Percentiles rank a stretch among this genome's conserved stretches.
These are phyloP conservation scores for Gibbula magus DNA, from an alignment of 2,888 invertebrate genomes.

Conservation along the genomic window DNA sequence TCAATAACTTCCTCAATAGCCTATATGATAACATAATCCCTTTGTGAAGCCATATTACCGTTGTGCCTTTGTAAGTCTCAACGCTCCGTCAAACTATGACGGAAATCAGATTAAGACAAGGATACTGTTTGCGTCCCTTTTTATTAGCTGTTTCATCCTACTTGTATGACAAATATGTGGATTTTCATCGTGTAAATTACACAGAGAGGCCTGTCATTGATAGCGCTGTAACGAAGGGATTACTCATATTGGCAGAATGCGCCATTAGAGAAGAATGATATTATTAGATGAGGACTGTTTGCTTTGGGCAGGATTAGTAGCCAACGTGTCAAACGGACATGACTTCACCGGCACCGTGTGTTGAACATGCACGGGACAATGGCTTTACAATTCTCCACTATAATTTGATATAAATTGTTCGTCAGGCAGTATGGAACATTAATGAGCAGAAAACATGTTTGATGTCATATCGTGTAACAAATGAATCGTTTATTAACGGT, in stretches of 20 bases:
- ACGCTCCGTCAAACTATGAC: too few relatives aligned
- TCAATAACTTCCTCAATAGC: too few relatives aligned
- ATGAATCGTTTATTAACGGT: too few relatives aligned
- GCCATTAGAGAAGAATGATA: background rate
- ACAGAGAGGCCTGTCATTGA: background rate
- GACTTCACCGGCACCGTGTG: background rate
- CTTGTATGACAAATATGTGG: slow-evolving; percentile 1
- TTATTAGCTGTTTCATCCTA: background rate
- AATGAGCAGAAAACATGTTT: too few relatives aligned
- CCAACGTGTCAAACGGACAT: background rate
- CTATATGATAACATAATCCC: too few relatives aligned
- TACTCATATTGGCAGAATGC: background rate
- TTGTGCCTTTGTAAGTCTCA: too few relatives aligned
- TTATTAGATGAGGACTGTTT: slow-evolving; percentile 1
- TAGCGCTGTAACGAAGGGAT: background rate
- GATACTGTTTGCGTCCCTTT: background rate
- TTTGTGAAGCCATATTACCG: too few relatives aligned
- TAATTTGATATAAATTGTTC: too few relatives aligned
- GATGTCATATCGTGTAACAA: too few relatives aligned
- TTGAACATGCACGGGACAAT: too few relatives aligned
- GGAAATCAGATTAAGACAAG: background rate
- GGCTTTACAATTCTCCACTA: too few relatives aligned
- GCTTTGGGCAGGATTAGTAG: background rate
- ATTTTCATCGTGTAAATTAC: background rate
- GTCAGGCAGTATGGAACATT: too few relatives aligned